These are phyloP conservation scores for Strigamia crassipes DNA, from an alignment of 2,888 invertebrate genomes.

Conservation along the genomic window DNA sequence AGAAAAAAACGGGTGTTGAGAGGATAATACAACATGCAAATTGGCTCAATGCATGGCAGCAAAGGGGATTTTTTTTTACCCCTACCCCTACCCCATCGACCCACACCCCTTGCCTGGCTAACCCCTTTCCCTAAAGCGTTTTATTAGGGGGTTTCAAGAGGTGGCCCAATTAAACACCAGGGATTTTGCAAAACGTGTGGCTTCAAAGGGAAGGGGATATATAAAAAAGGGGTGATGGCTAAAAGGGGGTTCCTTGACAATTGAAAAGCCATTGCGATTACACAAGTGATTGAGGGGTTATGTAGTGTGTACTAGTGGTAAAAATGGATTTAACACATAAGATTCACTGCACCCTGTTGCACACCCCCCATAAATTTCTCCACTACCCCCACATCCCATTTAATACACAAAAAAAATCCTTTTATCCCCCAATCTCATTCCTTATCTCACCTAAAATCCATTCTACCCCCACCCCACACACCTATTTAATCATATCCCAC, in stretches of 20 bases:
- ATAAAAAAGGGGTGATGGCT: not conserved
- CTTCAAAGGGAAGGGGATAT: constrained; percentile 4
- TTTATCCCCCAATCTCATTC: not conserved
- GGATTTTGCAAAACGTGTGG: constrained; percentile 23
- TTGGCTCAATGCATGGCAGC: constrained; percentile 36
- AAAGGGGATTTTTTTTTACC: constrained; percentile 39
- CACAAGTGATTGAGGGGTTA: constrained; percentile 30
- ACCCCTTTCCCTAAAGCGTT: constrained; percentile 35
- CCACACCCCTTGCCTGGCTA: not conserved
- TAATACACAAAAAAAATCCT: not conserved
- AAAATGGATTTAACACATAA: constrained; percentile 20
- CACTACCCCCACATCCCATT: not conserved
- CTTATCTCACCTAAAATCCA: not conserved
- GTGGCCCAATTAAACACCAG: constrained; percentile 20
- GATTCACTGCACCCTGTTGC: constrained; percentile 33
- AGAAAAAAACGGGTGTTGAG: constrained; percentile 14
- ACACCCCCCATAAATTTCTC: not conserved
- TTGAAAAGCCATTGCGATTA: constrained; percentile 26
- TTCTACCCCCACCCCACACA: not conserved
- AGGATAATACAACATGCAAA: constrained; percentile 34
- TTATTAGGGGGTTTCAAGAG: constrained; percentile 12
- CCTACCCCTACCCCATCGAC: not conserved
- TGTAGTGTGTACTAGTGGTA: constrained; percentile 17
- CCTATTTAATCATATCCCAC: not conserved
- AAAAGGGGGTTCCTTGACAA: constrained; percentile 7